These are phyloP conservation scores for Hetaerina titia DNA, from an alignment of 2,888 invertebrate genomes.

Conservation along the genomic window DNA sequence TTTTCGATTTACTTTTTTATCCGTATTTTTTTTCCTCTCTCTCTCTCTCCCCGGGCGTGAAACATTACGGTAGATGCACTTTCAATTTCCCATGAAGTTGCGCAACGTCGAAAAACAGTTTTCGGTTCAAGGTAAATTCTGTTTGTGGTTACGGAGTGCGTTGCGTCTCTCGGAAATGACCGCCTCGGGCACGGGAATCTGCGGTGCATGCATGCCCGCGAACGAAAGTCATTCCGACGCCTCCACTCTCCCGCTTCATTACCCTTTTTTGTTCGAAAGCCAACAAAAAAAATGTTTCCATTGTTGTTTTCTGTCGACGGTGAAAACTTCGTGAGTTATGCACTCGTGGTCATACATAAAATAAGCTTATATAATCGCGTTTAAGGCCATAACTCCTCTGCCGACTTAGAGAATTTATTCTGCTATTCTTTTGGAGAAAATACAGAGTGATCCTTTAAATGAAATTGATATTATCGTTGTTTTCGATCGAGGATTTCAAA, in stretches of 20 bases:
- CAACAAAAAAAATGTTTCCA: neutral
- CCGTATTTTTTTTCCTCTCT: neutral
- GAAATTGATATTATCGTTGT: too few relatives aligned
- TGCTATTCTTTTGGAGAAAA: too few relatives aligned
- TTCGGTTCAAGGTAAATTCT: slow-evolving; percentile 55
- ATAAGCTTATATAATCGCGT: too few relatives aligned
- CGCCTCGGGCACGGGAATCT: neutral
- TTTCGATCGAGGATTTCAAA: too few relatives aligned
- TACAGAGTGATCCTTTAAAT: too few relatives aligned
- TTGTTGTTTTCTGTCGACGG: neutral
- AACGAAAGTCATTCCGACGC: neutral
- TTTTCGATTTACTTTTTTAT: slow-evolving; percentile 14
- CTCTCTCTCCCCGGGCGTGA: neutral
- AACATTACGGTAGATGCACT: slow-evolving; percentile 16
- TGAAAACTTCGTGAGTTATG: too few relatives aligned
- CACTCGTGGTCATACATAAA: too few relatives aligned
- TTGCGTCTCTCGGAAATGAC: slow-evolving; percentile 9
- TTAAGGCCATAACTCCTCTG: too few relatives aligned
- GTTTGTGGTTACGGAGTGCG: neutral
- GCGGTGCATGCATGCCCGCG: slow-evolving; percentile 9
- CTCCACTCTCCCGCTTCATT: neutral
- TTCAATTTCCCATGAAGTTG: slow-evolving; percentile 32
- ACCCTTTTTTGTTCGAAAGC: neutral
- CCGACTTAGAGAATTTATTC: too few relatives aligned
- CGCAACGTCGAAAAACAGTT: neutral